Conservation (phyloP, 2,113 vertebrate species). For the Brevimyrus niger region DNA sequence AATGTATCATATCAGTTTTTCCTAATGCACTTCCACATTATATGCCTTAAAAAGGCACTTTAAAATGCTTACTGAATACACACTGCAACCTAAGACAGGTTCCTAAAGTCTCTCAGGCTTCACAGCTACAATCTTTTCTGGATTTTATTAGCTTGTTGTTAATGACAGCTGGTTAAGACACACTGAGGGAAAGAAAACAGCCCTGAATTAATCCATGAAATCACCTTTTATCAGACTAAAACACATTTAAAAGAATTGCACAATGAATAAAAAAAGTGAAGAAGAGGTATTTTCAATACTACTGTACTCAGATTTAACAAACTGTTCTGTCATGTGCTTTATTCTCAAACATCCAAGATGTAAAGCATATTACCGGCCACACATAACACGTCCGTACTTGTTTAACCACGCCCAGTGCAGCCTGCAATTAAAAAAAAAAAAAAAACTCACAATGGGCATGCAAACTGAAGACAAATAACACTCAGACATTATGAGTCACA, state of each 20-base stretch:
- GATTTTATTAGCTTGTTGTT: neutral
- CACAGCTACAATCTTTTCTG: neutral
- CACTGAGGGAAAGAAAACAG: neutral
- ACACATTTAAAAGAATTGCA: neutral
- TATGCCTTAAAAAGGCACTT: neutral
- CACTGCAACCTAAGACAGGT: neutral
- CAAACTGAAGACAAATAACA: neutral
- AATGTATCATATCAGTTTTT: neutral
- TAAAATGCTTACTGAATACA: neutral
- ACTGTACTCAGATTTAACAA: too few relatives aligned
- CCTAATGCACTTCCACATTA: neutral
- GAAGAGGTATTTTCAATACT: neutral
- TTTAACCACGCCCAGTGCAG: neutral
- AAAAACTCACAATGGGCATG: neutral
- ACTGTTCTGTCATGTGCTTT: neutral
- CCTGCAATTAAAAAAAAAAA: neutral
- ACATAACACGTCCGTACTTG: neutral
- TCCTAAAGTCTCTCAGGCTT: neutral
- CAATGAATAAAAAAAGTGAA: neutral
- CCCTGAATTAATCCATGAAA: neutral
- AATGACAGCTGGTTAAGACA: neutral
- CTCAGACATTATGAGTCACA: too few relatives aligned
- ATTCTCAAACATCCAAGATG: neutral
- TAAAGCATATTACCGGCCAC: neutral
- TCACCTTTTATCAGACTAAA: neutral